Evolutionary conservation across 2,113 vertebrate species (phyloP).

Genomic region (Spilogale gracilis): DNA sequence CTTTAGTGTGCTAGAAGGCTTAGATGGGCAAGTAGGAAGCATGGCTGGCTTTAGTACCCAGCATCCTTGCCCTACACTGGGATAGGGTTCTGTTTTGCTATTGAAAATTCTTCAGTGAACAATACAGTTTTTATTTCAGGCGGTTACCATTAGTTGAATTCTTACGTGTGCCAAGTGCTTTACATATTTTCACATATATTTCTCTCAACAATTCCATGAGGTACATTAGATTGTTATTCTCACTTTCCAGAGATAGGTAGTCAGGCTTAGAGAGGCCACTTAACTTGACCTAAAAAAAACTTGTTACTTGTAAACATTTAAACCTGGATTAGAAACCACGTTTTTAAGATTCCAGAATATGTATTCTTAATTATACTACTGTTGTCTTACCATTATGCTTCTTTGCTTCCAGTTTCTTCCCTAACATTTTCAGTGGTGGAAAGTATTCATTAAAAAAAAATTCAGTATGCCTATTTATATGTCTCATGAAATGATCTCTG

Average conservation of each 20-base stretch:
- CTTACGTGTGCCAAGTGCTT: neutral
- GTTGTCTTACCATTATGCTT: neutral
- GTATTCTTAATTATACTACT: neutral
- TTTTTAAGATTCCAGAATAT: neutral
- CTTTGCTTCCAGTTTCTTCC: neutral
- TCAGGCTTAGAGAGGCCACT: neutral
- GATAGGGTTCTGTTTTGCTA: neutral
- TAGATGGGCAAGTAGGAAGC: neutral
- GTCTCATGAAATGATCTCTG: neutral
- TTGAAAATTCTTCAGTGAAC: neutral
- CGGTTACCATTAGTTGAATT: neutral
- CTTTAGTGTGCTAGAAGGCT: neutral
- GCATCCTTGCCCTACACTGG: neutral
- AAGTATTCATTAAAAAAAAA: neutral
- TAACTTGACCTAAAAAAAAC: neutral
- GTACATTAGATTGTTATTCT: neutral
- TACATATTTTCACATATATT: neutral
- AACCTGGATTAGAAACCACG: neutral
- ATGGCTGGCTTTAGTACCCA: neutral
- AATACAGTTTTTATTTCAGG: constrained; percentile 1
- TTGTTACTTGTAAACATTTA: neutral
- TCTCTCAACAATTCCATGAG: neutral
- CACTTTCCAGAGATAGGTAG: neutral
- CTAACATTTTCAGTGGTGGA: neutral
- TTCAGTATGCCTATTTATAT: neutral